Evolutionary conservation across 2,113 vertebrate genomes (phyloP), one percentile per base, ranked within the genome.

Genomic region (Peucedramus taeniatus): DNA sequence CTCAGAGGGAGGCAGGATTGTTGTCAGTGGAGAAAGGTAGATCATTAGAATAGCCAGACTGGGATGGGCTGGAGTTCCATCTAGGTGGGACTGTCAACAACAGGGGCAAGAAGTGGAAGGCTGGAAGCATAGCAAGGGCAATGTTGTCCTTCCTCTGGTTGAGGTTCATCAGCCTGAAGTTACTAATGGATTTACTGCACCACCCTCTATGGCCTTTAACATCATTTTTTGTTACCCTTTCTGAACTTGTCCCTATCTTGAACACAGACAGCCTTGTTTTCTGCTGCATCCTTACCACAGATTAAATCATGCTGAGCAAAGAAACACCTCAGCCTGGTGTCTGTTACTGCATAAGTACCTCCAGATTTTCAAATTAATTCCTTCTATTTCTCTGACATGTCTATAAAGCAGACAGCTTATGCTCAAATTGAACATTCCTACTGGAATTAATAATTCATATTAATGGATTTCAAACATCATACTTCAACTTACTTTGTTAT

Each of bases 361-460:
- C 56, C 24, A 56, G 47, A 82, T 66, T 91, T 89, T 77, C 65
- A 79, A 60, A 80, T 42, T 4, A 84, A 15, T 71, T 79, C 22
- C 33, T 87, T 77, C 72, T 65, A 8, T 84, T 89, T 82, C 20
- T 90, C 1, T 82, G 26, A 31, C 15, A 3, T 51, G 49, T 60
- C 72, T 65, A 0, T 78, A 61, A 72, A 65, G 37, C 24, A 89
- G 68, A 51, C n/a, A 49, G 23, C 27, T 83, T 89, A 18, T 4
- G 27, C 30, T n/a, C 23, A 71, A 84, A 42, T 27, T 42, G 11
- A 85, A 40, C 21, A 13, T 68, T 85, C 75, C 50, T 68, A 19
- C 71, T 82, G 64, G 20, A 78, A 87, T 95, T 78, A 81, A 74
- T 93, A 89, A 82, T 82, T 87, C 60, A 89, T 59, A 11, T 42